These are phyloP conservation scores for Parapristionchus giblindavisi DNA, from an alignment of 2,888 invertebrate species.

Conservation along the genomic window DNA sequence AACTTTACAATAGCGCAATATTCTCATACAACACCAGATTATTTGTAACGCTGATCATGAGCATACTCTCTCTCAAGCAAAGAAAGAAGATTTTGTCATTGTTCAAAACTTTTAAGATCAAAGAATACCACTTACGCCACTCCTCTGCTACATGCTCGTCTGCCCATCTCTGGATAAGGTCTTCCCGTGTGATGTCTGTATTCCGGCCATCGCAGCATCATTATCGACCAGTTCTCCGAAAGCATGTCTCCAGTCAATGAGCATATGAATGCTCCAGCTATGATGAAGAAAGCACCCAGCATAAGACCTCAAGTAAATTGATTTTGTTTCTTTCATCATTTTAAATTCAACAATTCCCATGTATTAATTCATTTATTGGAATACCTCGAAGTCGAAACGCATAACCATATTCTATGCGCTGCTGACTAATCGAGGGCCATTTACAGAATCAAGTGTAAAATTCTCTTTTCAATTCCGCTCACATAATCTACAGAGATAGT, in stretches of 20 bases:
- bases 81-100: too few relatives aligned
- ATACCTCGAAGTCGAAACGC: background rate
- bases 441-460: too few relatives aligned
- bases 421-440: too few relatives aligned
- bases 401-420: too few relatives aligned
- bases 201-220: conserved; percentile 59
- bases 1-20: too few relatives aligned
- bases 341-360: background rate
- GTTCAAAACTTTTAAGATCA: too few relatives aligned
- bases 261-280: conserved; percentile 60
- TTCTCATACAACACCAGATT: too few relatives aligned
- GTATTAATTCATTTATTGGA: background rate
- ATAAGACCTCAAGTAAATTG: conserved; percentile 44
- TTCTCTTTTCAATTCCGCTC: background rate
- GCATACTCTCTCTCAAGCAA: too few relatives aligned
- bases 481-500: background rate
- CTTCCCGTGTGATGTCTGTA: conserved; percentile 64
- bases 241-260: conserved; percentile 61
- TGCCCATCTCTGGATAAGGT: conserved; percentile 66
- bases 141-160: conserved; percentile 56
- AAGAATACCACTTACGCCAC: conserved; percentile 49
- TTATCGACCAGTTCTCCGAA: conserved; percentile 61
- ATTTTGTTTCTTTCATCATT: background rate
- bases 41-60: too few relatives aligned
- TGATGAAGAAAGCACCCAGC: conserved; percentile 51